Evolutionary conservation across 2,113 vertebrate species (phyloP).

Genomic region (Halichoerus grypus): DNA sequence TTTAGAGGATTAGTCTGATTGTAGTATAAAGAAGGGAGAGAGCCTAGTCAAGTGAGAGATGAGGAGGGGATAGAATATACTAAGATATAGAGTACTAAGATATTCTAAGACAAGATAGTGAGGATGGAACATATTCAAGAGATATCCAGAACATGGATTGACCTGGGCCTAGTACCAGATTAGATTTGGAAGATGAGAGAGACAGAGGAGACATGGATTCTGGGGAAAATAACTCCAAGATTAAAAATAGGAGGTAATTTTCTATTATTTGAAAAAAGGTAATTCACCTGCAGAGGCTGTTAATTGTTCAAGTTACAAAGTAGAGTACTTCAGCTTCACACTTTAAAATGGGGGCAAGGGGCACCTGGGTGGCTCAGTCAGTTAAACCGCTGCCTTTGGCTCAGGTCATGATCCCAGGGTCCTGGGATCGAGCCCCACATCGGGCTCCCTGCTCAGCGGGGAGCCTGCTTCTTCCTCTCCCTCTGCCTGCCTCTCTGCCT

Average conservation of each 20-base stretch:
- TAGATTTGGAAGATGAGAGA: not conserved
- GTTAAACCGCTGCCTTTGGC: too few species aligned
- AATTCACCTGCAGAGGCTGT: not conserved
- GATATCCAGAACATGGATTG: not conserved
- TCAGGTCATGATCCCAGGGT: too few species aligned
- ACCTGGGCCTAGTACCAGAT: not conserved
- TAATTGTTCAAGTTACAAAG: slow-evolving; percentile 55
- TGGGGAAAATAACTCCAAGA: slow-evolving; percentile 57
- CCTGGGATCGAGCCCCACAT: too few species aligned
- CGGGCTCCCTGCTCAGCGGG: too few species aligned
- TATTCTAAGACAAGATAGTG: not conserved
- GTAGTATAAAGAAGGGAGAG: not conserved
- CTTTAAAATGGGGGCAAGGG: not conserved
- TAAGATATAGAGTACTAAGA: not conserved
- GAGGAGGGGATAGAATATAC: not conserved
- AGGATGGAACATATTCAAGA: not conserved
- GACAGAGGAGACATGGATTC: not conserved
- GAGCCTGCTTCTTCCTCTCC: too few species aligned
- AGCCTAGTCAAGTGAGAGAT: not conserved
- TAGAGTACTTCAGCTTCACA: slow-evolving; percentile 55
- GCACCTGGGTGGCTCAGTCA: too few species aligned
- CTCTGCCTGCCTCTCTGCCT: too few species aligned
- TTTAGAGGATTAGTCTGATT: not conserved
- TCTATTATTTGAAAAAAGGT: slow-evolving; percentile 64
- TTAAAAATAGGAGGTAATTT: slow-evolving; percentile 51